Conservation (phyloP, 2,113 vertebrate genomes). For the Hemiprocne comata region DNA sequence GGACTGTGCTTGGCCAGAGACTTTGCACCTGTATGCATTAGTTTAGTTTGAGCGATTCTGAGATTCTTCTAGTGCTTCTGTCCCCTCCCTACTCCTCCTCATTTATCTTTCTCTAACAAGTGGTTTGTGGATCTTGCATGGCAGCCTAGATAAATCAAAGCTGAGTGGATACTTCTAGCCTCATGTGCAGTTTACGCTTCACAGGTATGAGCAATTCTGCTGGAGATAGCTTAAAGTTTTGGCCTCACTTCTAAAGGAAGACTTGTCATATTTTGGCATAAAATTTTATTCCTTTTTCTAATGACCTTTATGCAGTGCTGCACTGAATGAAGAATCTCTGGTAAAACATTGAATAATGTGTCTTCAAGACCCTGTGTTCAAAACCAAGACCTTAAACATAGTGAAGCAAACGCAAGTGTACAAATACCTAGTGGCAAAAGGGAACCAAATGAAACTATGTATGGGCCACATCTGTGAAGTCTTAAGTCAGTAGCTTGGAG, state of each 20-base stretch:
- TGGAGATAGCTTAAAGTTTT: background rate
- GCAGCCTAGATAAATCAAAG: background rate
- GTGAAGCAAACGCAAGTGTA: background rate
- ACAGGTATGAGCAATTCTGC: background rate
- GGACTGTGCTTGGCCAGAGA: background rate
- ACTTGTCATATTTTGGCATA: background rate
- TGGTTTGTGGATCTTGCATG: background rate
- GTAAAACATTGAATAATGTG: background rate
- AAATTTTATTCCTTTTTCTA: background rate
- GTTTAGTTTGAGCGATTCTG: rapidly evolving
- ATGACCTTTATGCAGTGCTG: background rate
- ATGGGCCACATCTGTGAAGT: background rate
- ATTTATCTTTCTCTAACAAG: background rate
- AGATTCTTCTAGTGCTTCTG: background rate
- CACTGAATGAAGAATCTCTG: background rate
- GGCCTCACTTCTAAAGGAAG: background rate
- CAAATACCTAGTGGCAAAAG: background rate
- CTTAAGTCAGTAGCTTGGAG: background rate
- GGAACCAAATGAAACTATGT: background rate
- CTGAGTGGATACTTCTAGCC: background rate
- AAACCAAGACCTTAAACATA: background rate
- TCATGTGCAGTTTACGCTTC: background rate
- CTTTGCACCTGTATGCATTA: background rate
- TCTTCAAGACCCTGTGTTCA: background rate
- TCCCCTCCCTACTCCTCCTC: background rate